Evolutionary conservation across 2,888 invertebrate species (phyloP).

Genomic region (Xestia rhomboidea): DNA sequence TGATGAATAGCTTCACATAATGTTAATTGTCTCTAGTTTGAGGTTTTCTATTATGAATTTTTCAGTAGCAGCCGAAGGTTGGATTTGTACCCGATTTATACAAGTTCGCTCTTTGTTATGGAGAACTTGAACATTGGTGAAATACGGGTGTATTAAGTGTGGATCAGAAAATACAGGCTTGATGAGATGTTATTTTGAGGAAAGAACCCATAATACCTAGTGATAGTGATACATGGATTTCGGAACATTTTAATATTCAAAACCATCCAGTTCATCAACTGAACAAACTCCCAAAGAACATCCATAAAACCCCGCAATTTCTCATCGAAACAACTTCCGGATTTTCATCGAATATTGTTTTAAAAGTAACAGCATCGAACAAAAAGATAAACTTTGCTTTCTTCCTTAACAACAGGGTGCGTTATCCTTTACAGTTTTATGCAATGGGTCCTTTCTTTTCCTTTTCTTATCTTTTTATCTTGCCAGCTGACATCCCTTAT

Average conservation of each 20-base stretch:
- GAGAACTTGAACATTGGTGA: background rate
- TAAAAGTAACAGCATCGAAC: slow-evolving; percentile 10
- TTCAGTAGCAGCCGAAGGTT: background rate
- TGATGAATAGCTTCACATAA: slow-evolving; percentile 21
- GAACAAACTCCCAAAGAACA: slow-evolving; percentile 29
- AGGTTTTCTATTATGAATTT: background rate
- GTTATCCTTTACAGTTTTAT: slow-evolving; percentile 54
- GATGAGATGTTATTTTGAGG: background rate
- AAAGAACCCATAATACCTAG: background rate
- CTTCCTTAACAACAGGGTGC: slow-evolving; percentile 28
- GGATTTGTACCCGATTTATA: background rate
- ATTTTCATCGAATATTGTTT: slow-evolving; percentile 19
- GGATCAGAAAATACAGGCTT: background rate
- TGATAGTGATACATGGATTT: background rate
- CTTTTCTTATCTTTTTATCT: slow-evolving; percentile 51
- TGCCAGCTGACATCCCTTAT: slow-evolving; percentile 48
- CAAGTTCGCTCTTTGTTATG: background rate
- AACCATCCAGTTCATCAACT: background rate
- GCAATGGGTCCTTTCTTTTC: slow-evolving; percentile 46
- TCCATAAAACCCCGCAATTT: slow-evolving; percentile 4
- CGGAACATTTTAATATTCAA: background rate
- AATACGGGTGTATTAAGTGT: background rate
- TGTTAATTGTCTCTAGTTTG: too few relatives aligned
- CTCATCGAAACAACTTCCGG: slow-evolving; percentile 3
- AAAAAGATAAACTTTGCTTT: slow-evolving; percentile 51